These are phyloP conservation scores for Tipula helvola DNA, from an alignment of 2,888 invertebrate genomes.

Conservation along the genomic window DNA sequence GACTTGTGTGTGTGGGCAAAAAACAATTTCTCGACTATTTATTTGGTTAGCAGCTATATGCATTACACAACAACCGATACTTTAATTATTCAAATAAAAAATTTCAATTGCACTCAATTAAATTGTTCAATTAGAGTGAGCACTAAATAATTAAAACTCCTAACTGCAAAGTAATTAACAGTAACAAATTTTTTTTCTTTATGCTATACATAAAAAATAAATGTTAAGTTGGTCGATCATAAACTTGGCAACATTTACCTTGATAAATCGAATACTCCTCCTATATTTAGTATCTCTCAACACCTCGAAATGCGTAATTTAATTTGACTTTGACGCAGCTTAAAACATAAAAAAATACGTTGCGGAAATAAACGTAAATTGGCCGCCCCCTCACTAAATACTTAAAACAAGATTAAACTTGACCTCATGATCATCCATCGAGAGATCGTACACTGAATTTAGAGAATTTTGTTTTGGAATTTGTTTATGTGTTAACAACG, in stretches of 20 bases:
- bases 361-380: not conserved
- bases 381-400: not conserved
- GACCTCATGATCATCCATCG: not conserved
- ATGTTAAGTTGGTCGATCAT: not conserved
- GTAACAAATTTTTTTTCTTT: constrained; percentile 20
- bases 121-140: not conserved
- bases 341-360: not conserved
- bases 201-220: too few relatives aligned
- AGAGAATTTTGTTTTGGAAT: not conserved
- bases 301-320: not conserved
- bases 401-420: not conserved
- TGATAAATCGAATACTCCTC: not conserved
- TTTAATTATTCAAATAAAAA: too few relatives aligned
- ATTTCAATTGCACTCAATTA: not conserved
- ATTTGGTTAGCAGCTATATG: too few relatives aligned
- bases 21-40: too few relatives aligned
- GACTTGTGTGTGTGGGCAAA: not conserved
- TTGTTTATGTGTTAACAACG: not conserved
- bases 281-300: not conserved
- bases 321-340: not conserved
- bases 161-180: not conserved
- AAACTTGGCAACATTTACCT: not conserved
- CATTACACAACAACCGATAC: too few relatives aligned
- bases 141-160: not conserved
- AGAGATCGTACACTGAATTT: not conserved